Evolutionary conservation across 2,113 vertebrate genomes (phyloP), one percentile per base, ranked within the genome.

Genomic region (Condylura cristata): DNA sequence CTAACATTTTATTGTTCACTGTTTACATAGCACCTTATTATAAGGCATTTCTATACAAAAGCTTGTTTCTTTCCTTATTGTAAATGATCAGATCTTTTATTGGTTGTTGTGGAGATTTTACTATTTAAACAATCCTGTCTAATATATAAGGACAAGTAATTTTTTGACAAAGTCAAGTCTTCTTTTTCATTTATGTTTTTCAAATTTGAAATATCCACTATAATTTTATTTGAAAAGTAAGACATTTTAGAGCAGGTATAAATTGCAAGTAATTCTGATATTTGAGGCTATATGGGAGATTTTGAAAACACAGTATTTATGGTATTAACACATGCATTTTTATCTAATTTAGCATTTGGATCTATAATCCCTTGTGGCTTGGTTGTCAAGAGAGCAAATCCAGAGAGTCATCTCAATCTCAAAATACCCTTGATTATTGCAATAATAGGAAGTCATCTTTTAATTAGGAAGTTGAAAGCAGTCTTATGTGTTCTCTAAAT

Each of bases 271-370:
- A 86, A 83, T 89, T 75, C 13, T 78, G 39, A 83, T 6, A 66
- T 80, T 89, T 95, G 53, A 86, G 24, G n/a, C 68, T 58, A 82
- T 76, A 72, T 48, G 61, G 72, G 53, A 89, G 20, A 81, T 66
- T 96, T 86, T 68, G 46, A 81, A 81, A 97, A 48, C 65, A 83
- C 30, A 86, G 3, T 93, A 75, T 1, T 11, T 89, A 72, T 86
- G 51, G 14, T 75, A 81, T 51, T 90, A 88, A 93, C 79, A 65
- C 79, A 66, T 83, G 22, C 2, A 5, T 84, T 56, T 72, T 91
- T 63, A 39, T 46, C 28, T 84, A 96, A 83, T 22, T 80, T 90
- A 86, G 48, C 20, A 18, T 66, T 93, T 89, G 63, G n/a, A 58
- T n/a, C 37, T 70, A 46, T 76, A 72, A n/a, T 91, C 37, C 39